Percentiles rank a stretch among this genome's conserved stretches.
Conservation (phyloP, 2,797 vertebrate genomes). For the Oreochromis grahami region DNA sequence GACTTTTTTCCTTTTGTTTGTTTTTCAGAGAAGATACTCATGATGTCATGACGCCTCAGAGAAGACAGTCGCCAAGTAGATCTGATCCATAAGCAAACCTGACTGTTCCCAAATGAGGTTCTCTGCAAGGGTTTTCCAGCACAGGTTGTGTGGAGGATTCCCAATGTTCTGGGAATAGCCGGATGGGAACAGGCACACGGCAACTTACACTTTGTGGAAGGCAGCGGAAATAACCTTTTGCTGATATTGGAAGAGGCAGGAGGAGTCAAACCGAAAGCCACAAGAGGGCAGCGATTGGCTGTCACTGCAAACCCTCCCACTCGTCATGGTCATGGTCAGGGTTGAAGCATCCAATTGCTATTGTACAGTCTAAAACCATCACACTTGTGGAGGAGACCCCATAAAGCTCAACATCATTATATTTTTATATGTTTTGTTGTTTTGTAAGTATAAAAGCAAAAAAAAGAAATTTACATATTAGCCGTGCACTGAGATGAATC, state of each 20-base stretch:
- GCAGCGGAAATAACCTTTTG: background rate
- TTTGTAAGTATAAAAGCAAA: background rate
- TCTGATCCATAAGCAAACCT: background rate
- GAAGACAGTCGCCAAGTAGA: background rate
- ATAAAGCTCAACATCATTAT: background rate
- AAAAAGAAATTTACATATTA: background rate
- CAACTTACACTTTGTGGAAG: background rate
- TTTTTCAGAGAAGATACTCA: background rate
- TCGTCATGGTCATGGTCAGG: background rate
- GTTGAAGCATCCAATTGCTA: background rate
- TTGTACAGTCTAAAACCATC: background rate
- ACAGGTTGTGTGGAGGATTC: background rate
- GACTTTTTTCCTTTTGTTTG: background rate
- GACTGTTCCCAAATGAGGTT: background rate
- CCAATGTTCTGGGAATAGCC: background rate
- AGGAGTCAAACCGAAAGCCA: background rate
- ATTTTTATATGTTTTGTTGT: background rate
- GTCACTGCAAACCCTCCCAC: background rate
- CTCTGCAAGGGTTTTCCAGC: background rate
- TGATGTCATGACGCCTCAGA: background rate
- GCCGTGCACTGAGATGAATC: background rate
- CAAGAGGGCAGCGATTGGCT: background rate
- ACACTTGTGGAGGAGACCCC: background rate
- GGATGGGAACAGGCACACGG: fast-evolving
- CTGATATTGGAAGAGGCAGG: background rate